Conservation (phyloP, 35 echinoderm and acorn worm genomes). For the Heliocidaris erythrogramma region DNA sequence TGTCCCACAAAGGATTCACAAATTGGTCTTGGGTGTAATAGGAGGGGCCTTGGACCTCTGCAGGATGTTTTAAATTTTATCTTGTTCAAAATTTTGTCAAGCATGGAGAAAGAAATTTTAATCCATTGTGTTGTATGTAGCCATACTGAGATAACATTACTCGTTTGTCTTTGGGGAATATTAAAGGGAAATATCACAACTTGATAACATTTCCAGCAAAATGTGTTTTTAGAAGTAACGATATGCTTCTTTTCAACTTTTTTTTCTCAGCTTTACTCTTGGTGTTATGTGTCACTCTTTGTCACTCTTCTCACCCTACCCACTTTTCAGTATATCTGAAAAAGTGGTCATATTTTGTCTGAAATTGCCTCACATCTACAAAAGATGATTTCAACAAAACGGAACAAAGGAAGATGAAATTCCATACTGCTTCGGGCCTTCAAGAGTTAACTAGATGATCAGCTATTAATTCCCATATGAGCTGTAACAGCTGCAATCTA, state of each 20-base stretch:
- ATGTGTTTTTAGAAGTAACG: too few species aligned
- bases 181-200: too few species aligned
- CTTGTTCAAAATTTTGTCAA: too few species aligned
- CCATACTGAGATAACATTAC: too few species aligned
- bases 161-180: too few species aligned
- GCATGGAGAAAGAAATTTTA: too few species aligned
- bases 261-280: not conserved
- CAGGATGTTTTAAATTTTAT: too few species aligned
- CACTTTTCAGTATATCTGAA: not conserved
- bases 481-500: not conserved
- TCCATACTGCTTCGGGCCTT: not conserved
- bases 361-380: not conserved
- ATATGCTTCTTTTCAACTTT: not conserved
- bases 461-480: not conserved
- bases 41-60: too few species aligned
- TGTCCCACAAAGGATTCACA: not conserved
- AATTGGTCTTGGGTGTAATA: not conserved
- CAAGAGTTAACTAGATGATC: not conserved
- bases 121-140: too few species aligned
- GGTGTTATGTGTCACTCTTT: not conserved
- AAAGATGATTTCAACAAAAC: not conserved
- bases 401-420: not conserved
- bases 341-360: not conserved
- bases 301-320: not conserved
- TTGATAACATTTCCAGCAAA: too few species aligned